Conservation (phyloP, 2,113 vertebrate species). For the Edolisoma coerulescens region DNA sequence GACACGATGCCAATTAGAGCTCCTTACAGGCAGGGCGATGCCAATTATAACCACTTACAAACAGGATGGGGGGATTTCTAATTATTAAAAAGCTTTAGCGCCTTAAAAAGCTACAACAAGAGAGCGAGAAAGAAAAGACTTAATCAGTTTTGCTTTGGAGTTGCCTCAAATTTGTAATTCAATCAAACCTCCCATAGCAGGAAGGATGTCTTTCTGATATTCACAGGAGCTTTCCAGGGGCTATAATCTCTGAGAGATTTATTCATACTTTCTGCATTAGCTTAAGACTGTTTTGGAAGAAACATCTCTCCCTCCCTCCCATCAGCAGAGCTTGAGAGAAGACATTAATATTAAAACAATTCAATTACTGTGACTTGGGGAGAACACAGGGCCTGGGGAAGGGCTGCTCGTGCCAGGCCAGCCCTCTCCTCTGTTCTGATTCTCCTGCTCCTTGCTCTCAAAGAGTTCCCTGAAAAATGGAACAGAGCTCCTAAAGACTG, state of each 20-base stretch:
- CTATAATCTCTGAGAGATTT: conserved; percentile 65
- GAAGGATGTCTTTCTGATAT: conserved; percentile 47
- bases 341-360: conserved; percentile 56
- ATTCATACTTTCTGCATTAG: conserved; percentile 63
- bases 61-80: neutral
- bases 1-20: neutral
- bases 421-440: neutral
- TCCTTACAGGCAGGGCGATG: neutral
- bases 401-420: neutral
- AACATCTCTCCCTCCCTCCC: neutral
- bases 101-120: conserved; percentile 19
- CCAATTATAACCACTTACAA: neutral
- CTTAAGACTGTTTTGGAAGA: conserved; percentile 53
- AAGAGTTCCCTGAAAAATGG: neutral
- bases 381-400: neutral
- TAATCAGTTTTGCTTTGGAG: conserved; percentile 62
- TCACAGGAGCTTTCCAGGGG: conserved; percentile 55
- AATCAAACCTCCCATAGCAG: conserved; percentile 45
- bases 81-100: conserved; percentile 5
- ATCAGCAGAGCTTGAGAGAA: conserved; percentile 28
- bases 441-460: neutral
- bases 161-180: conserved; percentile 65
- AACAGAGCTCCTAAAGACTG: neutral
- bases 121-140: conserved; percentile 37
- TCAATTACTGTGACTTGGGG: conserved; percentile 7